Base-by-base conservation (phyloP, 2,888 invertebrate species). In the Ormyrus thymus region DNA sequence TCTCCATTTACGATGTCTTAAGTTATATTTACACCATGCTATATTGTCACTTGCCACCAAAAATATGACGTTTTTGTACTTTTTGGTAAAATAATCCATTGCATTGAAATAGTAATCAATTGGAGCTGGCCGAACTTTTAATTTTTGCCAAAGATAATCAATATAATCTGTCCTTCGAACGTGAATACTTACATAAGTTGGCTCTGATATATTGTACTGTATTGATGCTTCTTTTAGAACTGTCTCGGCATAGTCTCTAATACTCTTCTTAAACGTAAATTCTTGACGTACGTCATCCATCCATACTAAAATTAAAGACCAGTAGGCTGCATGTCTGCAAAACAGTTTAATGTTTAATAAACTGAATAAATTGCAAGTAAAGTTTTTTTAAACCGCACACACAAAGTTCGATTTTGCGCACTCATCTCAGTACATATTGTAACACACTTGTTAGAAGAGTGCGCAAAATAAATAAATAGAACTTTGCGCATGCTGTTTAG, bases 121-220 rank as follows among this genome's bases (percentile, higher is more conserved):
- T 50, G 89, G 89, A 6, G 90, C 90, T 3, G 90, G 88, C 58
- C 87, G 85, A 7, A 89, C 89, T 58, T 90, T 89, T 71, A 91
- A 87, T 82, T 92, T 92, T 76, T 91, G 89, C 91, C 91, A 91
- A 43, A 93, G 86, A 85, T 92, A 92, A 75, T 90, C 90, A 51
- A 91, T 89, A 85, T 92, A 93, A 86, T 93, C 93, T 1, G 92
- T 92, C 75, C 93, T 88, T 66, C 93, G 87, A 7, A 93, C 91
- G 82, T 93, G 93, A 58, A 93, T 90, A 66, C 92, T 92, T 13
- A 93, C 91, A 82, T 90, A 92, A 11, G 90, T 90, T 59, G 88
- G 85, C 58, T 87, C 85, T 9, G 83, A 83, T 43, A 88, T 76
- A 68, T 87, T 86, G 79, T 85, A 86, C 59, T 86, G 84, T 59